phyloP scores from a whole-genome alignment of 2,888 invertebrate genomes.

The Mesoligia furuncula region DNA sequence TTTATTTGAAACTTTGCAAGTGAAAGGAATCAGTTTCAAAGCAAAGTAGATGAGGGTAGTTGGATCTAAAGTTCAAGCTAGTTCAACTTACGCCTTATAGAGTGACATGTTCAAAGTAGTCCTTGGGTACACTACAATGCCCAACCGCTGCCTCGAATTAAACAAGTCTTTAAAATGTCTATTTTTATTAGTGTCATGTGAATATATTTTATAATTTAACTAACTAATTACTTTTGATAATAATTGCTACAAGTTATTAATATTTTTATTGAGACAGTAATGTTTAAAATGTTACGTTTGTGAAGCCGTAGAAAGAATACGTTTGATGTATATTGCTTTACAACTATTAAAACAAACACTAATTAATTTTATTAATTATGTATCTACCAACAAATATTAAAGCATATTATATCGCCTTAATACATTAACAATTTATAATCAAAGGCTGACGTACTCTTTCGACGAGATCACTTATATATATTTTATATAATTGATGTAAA shows the following conservation, averaged over 20 bases:
- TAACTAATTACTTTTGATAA: constrained; percentile 53
- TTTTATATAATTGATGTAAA: constrained; percentile 62
- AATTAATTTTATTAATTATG: constrained; percentile 17
- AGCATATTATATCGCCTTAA: constrained; percentile 56
- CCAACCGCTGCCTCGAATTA: constrained; percentile 38
- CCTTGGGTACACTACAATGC: not conserved
- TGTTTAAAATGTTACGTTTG: constrained; percentile 56
- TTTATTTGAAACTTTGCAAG: not conserved
- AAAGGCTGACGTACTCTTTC: constrained; percentile 66
- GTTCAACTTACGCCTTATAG: not conserved
- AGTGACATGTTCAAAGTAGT: constrained; percentile 10
- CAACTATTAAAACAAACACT: constrained; percentile 21
- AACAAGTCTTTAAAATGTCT: constrained; percentile 39
- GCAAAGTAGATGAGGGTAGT: not conserved
- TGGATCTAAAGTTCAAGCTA: constrained; percentile 1
- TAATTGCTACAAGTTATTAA: constrained; percentile 50
- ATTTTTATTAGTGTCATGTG: constrained; percentile 58
- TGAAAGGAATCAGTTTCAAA: not conserved
- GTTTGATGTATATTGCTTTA: constrained; percentile 55
- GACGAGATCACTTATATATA: constrained; percentile 61
- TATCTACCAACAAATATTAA: constrained; percentile 34
- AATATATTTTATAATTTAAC: constrained; percentile 55
- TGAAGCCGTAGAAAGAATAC: constrained; percentile 61
- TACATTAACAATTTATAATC: constrained; percentile 39
- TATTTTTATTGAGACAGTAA: constrained; percentile 54